Conservation (phyloP, 2,797 vertebrate genomes). For the Coendou prehensilis region DNA sequence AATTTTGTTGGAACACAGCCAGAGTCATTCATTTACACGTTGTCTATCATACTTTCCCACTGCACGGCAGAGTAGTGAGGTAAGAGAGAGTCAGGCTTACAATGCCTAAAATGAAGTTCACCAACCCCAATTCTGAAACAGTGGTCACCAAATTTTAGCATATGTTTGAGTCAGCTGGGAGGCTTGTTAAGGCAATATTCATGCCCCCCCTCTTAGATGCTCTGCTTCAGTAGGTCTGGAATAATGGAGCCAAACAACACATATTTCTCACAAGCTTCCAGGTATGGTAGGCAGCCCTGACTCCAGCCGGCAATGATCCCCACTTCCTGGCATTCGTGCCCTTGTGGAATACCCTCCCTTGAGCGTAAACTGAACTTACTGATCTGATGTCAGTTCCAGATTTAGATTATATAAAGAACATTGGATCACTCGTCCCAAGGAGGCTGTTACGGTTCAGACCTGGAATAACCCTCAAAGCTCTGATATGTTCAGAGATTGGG, state of each 20-base stretch:
- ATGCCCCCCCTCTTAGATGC: not conserved
- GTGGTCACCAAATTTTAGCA: not conserved
- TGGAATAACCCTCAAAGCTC: not conserved
- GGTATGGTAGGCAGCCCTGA: not conserved
- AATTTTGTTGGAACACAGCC: not conserved
- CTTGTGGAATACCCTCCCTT: not conserved
- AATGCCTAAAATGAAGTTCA: not conserved
- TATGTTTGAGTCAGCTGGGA: not conserved
- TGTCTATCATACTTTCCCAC: not conserved
- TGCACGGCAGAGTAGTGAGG: not conserved
- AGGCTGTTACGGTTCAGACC: not conserved
- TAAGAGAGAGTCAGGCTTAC: not conserved
- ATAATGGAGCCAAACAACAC: not conserved
- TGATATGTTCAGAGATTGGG: not conserved
- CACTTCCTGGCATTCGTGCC: not conserved
- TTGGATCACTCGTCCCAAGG: not conserved
- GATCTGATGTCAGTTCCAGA: not conserved
- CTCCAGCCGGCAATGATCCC: not conserved
- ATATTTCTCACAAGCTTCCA: not conserved
- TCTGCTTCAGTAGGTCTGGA: not conserved
- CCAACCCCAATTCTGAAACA: not conserved
- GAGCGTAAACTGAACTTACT: not conserved
- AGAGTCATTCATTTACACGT: not conserved
- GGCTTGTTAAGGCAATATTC: not conserved
- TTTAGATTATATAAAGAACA: not conserved